phyloP scores from a whole-genome alignment of 1,140 invertebrate species.

The Bombus confusus region DNA sequence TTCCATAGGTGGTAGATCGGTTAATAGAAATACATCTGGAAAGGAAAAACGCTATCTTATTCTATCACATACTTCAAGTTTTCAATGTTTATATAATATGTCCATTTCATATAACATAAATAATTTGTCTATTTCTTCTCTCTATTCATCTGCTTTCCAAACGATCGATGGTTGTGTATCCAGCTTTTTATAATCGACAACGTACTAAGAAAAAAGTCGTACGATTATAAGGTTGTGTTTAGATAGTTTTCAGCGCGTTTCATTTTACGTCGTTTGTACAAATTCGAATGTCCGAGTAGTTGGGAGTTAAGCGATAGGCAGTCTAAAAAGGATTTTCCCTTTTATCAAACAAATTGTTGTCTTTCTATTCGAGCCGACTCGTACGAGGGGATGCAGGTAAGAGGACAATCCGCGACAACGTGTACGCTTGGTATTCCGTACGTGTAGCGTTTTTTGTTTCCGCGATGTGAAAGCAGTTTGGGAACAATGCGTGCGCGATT shows the following conservation, averaged over 20 bases:
- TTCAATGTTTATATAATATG: neutral
- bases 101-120: too few relatives aligned
- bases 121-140: too few relatives aligned
- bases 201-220: neutral
- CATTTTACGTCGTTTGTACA: too few relatives aligned
- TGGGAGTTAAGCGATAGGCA: neutral
- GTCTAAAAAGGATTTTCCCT: slow-evolving; percentile 2
- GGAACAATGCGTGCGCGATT: slow-evolving; percentile 37
- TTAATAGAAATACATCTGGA: neutral
- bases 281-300: neutral
- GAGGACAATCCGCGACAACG: slow-evolving; percentile 25
- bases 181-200: neutral
- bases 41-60: too few relatives aligned
- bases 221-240: neutral
- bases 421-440: slow-evolving; percentile 3
- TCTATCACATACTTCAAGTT: neutral
- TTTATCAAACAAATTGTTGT: slow-evolving; percentile 18
- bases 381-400: slow-evolving; percentile 1
- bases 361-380: neutral
- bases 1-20: neutral
- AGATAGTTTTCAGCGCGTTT: neutral
- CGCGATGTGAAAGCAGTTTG: slow-evolving; percentile 39
- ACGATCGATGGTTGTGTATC: neutral
- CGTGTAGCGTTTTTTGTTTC: neutral
- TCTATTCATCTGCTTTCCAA: neutral